These are phyloP conservation scores for Drosophila equinoxialis DNA, from an alignment of 1,140 invertebrate species.

Conservation along the genomic window DNA sequence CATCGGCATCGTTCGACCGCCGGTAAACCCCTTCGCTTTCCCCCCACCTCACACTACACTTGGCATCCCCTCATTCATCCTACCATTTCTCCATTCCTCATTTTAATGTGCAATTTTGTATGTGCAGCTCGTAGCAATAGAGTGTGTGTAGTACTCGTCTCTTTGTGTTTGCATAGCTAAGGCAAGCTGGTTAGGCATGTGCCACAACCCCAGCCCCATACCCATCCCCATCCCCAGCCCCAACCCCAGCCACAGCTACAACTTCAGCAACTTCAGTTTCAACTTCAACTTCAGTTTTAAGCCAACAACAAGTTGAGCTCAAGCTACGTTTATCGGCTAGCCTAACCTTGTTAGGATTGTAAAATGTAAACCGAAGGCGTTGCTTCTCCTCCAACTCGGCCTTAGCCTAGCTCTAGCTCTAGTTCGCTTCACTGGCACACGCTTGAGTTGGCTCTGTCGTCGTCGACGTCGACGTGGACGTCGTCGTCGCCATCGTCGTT, in stretches of 20 bases:
- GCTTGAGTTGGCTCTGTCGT: conserved; percentile 41
- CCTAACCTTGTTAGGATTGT: conserved; percentile 79
- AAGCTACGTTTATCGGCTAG: conserved; percentile 68
- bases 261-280: conserved; percentile 12
- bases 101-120: conserved; percentile 77
- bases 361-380: conserved; percentile 80
- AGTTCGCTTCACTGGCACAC: conserved; percentile 69
- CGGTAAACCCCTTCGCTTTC: conserved; percentile 2
- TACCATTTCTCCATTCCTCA: conserved; percentile 65
- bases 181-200: conserved; percentile 65
- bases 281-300: conserved; percentile 11
- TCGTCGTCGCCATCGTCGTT: conserved; percentile 22
- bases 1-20: conserved; percentile 55
- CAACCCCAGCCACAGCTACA: not conserved
- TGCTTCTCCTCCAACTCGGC: conserved; percentile 43
- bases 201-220: conserved; percentile 51
- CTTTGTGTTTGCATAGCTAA: conserved; percentile 71
- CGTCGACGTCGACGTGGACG: conserved; percentile 2
- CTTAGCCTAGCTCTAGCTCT: conserved; percentile 32
- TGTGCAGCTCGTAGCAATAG: conserved; percentile 45
- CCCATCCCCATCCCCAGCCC: conserved; percentile 17
- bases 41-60: not conserved
- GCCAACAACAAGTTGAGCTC: conserved; percentile 15
- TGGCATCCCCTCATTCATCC: not conserved
- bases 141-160: conserved; percentile 39